Evolutionary conservation across 2,797 vertebrate genomes (phyloP), one percentile per base, ranked within the genome.

Genomic region (Pagetopsis macropterus): DNA sequence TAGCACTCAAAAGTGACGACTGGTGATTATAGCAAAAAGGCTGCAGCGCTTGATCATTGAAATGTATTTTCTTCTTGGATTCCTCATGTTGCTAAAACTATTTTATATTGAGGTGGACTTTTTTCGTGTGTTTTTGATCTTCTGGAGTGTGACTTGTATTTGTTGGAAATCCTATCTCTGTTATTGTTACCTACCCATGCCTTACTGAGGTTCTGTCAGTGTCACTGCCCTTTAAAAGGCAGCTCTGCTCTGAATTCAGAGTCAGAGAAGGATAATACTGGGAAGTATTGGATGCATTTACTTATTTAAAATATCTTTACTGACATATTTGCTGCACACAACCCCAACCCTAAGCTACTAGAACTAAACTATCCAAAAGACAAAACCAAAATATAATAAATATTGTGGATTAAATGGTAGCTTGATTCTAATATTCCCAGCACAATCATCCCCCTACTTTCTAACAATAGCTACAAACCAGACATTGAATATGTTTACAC

Each of bases 191-290:
- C 75, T 50, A 37, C 37, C 52, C 51, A 33, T 54, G 71, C 33
- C 48, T 60, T 62, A 57, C 57, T 54, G 27, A 23, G 27, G 17
- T 61, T 57, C 31, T 74, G 54, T 74, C 50, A 63, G 56, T 71
- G 74, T 78, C 67, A 48, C 51, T 51, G 44, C 27, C 9, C 55
- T 64, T 72, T 48, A 7, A 54, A 68, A 64, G 67, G 66, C 61
- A 58, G 16, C 2, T 73, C 63, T 74, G 0, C 46, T 21, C 45
- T 40, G 41, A 63, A 63, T 55, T 69, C 46, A 77, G 19, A 60
- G 51, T 66, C 11, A 5, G 52, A n/a, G 54, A 76, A 64, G 17
- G 50, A 21, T 31, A 45, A 23, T 5, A 52, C 43, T 62, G 16
- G 64, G 57, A 44, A 51, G 46, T 15, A 45, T 49, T 49, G 5